Conservation (phyloP, 2,888 invertebrate genomes). For the Melitaea athalia region DNA sequence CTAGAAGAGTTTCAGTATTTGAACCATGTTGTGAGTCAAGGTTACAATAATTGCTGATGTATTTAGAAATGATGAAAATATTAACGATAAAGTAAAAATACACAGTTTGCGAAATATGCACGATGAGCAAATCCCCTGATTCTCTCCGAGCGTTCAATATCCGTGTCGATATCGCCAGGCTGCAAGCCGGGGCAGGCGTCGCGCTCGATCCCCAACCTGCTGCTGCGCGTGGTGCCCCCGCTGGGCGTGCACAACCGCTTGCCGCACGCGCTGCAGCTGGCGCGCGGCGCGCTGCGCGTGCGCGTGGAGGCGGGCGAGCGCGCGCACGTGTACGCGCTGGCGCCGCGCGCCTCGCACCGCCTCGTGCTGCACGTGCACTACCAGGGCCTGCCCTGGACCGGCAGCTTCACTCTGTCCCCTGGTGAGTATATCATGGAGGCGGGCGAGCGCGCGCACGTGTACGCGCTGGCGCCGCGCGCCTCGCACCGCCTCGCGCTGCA, state of each 20-base stretch:
- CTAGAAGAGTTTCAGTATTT: too few relatives aligned
- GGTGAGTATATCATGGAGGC: constrained; percentile 82
- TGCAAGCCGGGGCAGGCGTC: constrained; percentile 66
- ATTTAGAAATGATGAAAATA: background rate
- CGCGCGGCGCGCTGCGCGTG: constrained; percentile 56
- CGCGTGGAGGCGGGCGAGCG: constrained; percentile 88
- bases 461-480: constrained; percentile 84
- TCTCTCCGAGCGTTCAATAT: too few relatives aligned
- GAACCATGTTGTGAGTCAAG: too few relatives aligned
- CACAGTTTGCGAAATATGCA: too few relatives aligned
- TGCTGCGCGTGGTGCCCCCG: constrained; percentile 88
- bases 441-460: constrained; percentile 86
- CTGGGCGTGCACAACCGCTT: constrained; percentile 89
- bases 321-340: constrained; percentile 85
- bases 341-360: constrained; percentile 82
- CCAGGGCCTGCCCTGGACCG: constrained; percentile 86
- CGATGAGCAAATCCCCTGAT: too few relatives aligned
- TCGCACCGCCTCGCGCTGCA: constrained; percentile 76
- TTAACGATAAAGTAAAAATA: background rate
- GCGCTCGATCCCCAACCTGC: constrained; percentile 86
- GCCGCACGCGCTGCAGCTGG: constrained; percentile 85
- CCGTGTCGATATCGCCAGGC: too few relatives aligned
- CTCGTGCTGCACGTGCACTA: constrained; percentile 81
- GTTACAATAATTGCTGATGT: too few relatives aligned
- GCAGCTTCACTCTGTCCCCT: constrained; percentile 85